phyloP scores from a whole-genome alignment of 2,888 invertebrate genomes.

The Phania funesta region DNA sequence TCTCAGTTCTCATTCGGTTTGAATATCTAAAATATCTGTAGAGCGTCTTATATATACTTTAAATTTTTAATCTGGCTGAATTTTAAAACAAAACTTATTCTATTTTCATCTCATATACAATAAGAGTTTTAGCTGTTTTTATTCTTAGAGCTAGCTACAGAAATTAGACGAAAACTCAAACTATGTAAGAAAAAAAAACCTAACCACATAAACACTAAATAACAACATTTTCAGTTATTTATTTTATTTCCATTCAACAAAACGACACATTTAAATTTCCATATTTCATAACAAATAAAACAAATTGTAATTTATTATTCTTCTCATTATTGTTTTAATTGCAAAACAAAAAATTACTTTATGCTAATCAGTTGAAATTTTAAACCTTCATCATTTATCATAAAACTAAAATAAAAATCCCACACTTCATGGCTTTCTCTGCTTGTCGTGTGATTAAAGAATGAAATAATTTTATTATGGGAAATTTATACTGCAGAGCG shows the following conservation, averaged over 20 bases:
- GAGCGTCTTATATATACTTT: no score
- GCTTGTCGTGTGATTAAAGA: background rate
- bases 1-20: no score
- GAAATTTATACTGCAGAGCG: conserved; percentile 30
- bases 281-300: background rate
- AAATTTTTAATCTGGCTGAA: no score
- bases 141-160: no score
- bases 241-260: background rate
- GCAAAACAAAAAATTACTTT: conserved; percentile 6
- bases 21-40: no score
- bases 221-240: background rate
- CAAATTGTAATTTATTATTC: background rate
- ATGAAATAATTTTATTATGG: conserved; percentile 34
- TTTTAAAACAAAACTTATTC: no score
- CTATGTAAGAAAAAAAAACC: no score
- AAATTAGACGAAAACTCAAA: no score
- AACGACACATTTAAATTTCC: background rate
- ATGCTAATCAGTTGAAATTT: conserved; percentile 23
- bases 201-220: background rate
- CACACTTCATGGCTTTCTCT: background rate
- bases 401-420: background rate
- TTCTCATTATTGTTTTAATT: background rate
- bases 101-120: no score
- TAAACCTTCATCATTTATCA: conserved; percentile 2
- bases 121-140: no score